Evolutionary conservation across 2,888 invertebrate genomes (phyloP).

Genomic region (Antheraea assamensis): DNA sequence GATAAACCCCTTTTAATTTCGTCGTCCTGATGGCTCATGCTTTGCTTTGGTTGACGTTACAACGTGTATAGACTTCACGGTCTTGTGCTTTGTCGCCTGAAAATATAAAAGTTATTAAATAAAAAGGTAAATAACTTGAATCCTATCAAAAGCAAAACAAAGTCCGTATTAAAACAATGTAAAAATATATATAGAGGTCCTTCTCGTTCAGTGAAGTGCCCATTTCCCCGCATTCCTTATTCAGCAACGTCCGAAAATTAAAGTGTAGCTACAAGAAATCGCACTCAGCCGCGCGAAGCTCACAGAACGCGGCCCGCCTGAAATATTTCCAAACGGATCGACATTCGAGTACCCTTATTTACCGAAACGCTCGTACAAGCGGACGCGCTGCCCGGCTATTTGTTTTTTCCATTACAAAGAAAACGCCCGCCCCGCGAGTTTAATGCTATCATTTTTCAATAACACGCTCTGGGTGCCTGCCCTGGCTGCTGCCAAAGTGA

Average conservation of each 20-base stretch:
- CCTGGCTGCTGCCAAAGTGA: constrained; percentile 67
- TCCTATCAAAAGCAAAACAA: not conserved
- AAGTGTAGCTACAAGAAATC: constrained; percentile 75
- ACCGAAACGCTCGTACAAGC: constrained; percentile 43
- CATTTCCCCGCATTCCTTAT: constrained; percentile 71
- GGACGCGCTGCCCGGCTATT: constrained; percentile 42
- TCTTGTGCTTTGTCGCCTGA: not conserved
- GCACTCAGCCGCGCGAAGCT: constrained; percentile 64
- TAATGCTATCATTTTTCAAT: constrained; percentile 78
- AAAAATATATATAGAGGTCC: constrained; percentile 25
- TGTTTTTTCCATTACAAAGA: constrained; percentile 80
- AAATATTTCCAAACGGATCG: constrained; percentile 65
- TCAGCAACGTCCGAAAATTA: constrained; percentile 74
- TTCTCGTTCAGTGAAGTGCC: constrained; percentile 36
- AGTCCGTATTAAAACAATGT: constrained; percentile 21
- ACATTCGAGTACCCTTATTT: constrained; percentile 70
- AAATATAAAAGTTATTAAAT: not conserved
- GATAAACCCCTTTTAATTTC: no score
- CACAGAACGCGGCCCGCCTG: constrained; percentile 52
- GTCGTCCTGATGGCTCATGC: no score
- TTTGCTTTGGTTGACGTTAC: not conserved
- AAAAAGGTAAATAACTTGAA: not conserved
- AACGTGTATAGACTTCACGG: not conserved
- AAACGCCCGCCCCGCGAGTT: constrained; percentile 58
- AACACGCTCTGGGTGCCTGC: constrained; percentile 62